phyloP scores from a whole-genome alignment of 2,888 invertebrate species.

The Antitype chi region DNA sequence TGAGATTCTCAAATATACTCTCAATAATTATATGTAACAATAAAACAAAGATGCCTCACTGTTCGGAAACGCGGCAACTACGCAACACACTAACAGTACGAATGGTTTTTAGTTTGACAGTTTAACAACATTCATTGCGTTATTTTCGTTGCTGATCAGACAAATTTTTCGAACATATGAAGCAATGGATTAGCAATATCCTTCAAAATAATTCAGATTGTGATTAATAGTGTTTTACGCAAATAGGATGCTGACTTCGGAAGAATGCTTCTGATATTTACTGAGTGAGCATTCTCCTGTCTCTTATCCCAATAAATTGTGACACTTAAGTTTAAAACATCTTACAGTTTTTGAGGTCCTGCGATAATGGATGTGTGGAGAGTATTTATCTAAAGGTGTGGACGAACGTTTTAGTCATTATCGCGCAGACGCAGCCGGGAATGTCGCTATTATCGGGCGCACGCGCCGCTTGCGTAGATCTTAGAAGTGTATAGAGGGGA shows the following conservation, averaged over 20 bases:
- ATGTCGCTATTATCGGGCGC: constrained; percentile 80
- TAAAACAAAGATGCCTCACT: neutral
- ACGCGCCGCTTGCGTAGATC: constrained; percentile 75
- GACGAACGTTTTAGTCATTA: constrained; percentile 83
- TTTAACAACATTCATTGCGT: too few species aligned
- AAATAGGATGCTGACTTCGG: neutral
- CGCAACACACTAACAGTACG: too few species aligned
- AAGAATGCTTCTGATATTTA: constrained; percentile 3
- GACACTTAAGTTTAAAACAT: constrained; percentile 34
- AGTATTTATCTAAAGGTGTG: constrained; percentile 79
- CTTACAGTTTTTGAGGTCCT: constrained; percentile 42
- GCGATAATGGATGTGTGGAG: constrained; percentile 59
- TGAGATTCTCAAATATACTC: neutral
- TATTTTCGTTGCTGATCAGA: too few species aligned
- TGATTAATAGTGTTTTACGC: too few species aligned
- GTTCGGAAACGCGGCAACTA: neutral
- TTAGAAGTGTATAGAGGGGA: constrained; percentile 26
- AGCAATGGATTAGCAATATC: too few species aligned
- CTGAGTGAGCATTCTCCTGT: neutral
- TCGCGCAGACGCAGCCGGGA: constrained; percentile 71
- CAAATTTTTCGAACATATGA: too few species aligned
- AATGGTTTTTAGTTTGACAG: too few species aligned
- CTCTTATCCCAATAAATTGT: neutral
- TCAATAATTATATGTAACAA: too few species aligned
- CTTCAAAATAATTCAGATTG: too few species aligned